phyloP scores from a whole-genome alignment of 2,888 invertebrate species.

The Tiliacea citrago region DNA sequence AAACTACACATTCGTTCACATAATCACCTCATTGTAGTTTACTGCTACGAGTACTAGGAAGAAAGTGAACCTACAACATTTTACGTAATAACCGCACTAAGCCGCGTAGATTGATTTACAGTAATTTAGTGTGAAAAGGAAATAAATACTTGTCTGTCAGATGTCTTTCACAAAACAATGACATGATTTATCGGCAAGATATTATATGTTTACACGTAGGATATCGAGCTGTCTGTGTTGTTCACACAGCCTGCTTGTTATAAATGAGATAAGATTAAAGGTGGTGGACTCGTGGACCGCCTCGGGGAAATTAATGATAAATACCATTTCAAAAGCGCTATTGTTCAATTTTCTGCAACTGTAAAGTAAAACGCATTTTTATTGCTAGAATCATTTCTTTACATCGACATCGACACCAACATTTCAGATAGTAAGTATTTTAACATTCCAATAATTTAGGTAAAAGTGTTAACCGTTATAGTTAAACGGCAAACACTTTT shows the following conservation, averaged over 20 bases:
- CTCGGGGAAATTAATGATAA: slow-evolving; percentile 40
- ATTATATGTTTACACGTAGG: slow-evolving; percentile 74
- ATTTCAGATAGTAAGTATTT: not conserved
- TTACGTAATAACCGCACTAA: slow-evolving; percentile 53
- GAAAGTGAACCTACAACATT: slow-evolving; percentile 53
- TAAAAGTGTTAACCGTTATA: slow-evolving; percentile 20
- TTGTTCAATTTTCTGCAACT: slow-evolving; percentile 16
- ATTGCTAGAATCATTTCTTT: not conserved
- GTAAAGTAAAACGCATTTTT: not conserved
- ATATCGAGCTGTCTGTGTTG: slow-evolving; percentile 61
- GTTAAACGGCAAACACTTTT: slow-evolving; percentile 15
- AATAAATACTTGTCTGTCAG: slow-evolving; percentile 75
- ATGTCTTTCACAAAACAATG: slow-evolving; percentile 73
- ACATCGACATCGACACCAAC: not conserved
- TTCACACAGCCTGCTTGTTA: slow-evolving; percentile 55
- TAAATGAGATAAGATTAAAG: slow-evolving; percentile 61
- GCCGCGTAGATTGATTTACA: slow-evolving; percentile 54
- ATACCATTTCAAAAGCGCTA: slow-evolving; percentile 20
- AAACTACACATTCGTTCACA: slow-evolving; percentile 50
- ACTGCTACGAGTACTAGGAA: slow-evolving; percentile 29
- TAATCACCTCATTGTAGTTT: slow-evolving; percentile 51
- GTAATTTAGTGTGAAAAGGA: slow-evolving; percentile 69
- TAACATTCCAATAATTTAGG: not conserved
- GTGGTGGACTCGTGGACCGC: slow-evolving; percentile 31
- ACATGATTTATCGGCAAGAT: slow-evolving; percentile 74